A percentile compares a stretch with the other conserved stretches of the same genome.
phyloP scores from a whole-genome alignment of 2,113 vertebrate genomes.

The Hippocampus mohnikei region DNA sequence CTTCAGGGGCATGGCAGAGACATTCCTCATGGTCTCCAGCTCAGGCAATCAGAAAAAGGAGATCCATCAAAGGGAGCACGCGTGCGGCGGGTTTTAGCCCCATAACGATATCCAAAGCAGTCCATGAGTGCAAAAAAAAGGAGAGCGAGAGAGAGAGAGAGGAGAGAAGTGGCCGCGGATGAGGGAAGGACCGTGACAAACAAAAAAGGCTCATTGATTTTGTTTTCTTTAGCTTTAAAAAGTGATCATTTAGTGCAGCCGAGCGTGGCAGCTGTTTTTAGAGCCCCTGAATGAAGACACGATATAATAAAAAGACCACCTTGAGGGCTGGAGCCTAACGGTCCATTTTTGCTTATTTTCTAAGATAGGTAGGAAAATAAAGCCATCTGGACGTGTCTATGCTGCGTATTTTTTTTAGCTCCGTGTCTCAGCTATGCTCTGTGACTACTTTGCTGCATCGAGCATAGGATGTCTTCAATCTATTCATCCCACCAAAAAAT shows the following conservation, averaged over 20 bases:
- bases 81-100: conserved; percentile 31
- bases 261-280: conserved; percentile 42
- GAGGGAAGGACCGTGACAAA: conserved; percentile 39
- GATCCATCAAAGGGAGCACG: conserved; percentile 42
- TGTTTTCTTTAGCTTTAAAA: conserved; percentile 40
- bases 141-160: background rate
- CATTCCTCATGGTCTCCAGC: conserved; percentile 23
- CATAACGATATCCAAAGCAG: conserved; percentile 46
- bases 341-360: conserved; percentile 19
- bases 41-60: conserved; percentile 46
- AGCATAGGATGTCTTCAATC: background rate
- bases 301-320: conserved; percentile 9
- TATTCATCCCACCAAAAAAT: background rate
- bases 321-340: conserved; percentile 23
- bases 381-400: conserved; percentile 4
- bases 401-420: background rate
- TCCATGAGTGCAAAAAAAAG: conserved; percentile 22
- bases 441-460: background rate
- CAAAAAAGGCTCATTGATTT: conserved; percentile 56
- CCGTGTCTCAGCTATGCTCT: background rate
- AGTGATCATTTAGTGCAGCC: conserved; percentile 47
- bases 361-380: background rate
- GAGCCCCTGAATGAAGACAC: conserved; percentile 23
- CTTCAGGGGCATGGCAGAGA: conserved; percentile 20
- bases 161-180: conserved; percentile 6